Evolutionary conservation across 1,140 invertebrate genomes (phyloP).

Genomic region (Aphidius gifuensis): DNA sequence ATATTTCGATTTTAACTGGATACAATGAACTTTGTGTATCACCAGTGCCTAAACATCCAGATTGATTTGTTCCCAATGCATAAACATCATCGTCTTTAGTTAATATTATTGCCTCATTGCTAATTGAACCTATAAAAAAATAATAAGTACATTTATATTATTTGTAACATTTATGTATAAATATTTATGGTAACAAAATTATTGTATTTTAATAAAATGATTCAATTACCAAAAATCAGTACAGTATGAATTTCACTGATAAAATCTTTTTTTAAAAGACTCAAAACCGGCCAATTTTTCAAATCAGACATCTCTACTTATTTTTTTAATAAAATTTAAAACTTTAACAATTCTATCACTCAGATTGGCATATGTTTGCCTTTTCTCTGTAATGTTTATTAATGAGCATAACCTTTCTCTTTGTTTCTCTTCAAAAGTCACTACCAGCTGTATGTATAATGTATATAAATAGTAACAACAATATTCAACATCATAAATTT

Average conservation of each 20-base stretch:
- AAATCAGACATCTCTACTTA: slow-evolving; percentile 41
- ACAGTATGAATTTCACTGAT: slow-evolving; percentile 57
- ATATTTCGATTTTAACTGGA: slow-evolving; percentile 59
- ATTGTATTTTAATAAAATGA: slow-evolving; percentile 3
- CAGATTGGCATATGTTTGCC: no score
- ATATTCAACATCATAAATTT: no score
- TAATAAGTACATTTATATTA: slow-evolving; percentile 30
- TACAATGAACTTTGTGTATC: slow-evolving; percentile 58
- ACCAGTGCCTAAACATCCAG: slow-evolving; percentile 63
- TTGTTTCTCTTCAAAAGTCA: no score
- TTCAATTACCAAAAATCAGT: slow-evolving; percentile 58
- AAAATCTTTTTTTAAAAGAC: slow-evolving; percentile 58
- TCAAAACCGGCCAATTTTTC: slow-evolving; percentile 65
- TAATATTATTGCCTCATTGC: slow-evolving; percentile 66
- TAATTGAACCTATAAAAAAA: slow-evolving; percentile 35
- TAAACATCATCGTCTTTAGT: slow-evolving; percentile 64
- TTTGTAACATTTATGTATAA: slow-evolving; percentile 36
- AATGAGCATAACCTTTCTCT: no score
- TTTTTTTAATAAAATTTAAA: no score
- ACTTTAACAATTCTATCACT: slow-evolving; percentile 1
- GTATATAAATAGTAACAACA: no score
- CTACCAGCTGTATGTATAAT: no score
- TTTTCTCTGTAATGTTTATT: no score
- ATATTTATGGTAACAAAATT: slow-evolving; percentile 2
- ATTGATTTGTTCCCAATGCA: slow-evolving; percentile 61